phyloP scores from a whole-genome alignment of 2,888 invertebrate genomes.

The Choreutis nemorana region DNA sequence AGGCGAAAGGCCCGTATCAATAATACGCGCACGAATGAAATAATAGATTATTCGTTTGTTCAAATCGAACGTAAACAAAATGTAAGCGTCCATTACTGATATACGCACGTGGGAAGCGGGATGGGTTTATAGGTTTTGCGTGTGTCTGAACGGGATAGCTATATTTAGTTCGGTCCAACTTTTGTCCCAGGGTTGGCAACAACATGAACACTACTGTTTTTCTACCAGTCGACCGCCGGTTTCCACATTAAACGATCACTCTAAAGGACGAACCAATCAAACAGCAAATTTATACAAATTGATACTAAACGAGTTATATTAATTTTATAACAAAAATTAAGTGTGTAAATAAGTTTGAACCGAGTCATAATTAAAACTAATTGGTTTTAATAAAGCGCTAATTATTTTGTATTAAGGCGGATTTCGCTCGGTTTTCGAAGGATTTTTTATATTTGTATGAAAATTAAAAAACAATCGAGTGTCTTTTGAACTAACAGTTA shows the following conservation, averaged over 20 bases:
- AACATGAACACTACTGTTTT: constrained; percentile 47
- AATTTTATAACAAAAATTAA: constrained; percentile 68
- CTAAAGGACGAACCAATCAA: constrained; percentile 65
- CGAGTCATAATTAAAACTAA: constrained; percentile 61
- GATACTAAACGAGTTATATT: constrained; percentile 66
- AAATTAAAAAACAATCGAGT: too few relatives aligned
- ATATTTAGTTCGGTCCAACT: constrained; percentile 16
- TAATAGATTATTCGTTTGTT: constrained; percentile 67
- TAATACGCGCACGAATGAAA: constrained; percentile 66
- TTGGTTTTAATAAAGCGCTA: constrained; percentile 59
- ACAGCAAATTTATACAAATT: constrained; percentile 65
- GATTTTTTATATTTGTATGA: constrained; percentile 39
- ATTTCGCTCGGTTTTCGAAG: constrained; percentile 44
- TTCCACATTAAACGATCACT: constrained; percentile 63
- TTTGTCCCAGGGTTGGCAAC: constrained; percentile 16
- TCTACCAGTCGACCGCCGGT: constrained; percentile 58
- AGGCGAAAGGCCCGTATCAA: constrained; percentile 54
- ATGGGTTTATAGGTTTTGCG: constrained; percentile 12
- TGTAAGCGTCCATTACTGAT: constrained; percentile 60
- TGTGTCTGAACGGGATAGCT: constrained; percentile 28
- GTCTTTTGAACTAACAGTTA: constrained; percentile 15
- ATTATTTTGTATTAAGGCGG: constrained; percentile 57
- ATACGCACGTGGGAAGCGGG: constrained; percentile 26
- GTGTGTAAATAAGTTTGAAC: constrained; percentile 65
- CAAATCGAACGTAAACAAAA: constrained; percentile 64